These are phyloP conservation scores for Speoplatyrhinus poulsoni DNA, from an alignment of 2,113 vertebrate species.

Conservation along the genomic window DNA sequence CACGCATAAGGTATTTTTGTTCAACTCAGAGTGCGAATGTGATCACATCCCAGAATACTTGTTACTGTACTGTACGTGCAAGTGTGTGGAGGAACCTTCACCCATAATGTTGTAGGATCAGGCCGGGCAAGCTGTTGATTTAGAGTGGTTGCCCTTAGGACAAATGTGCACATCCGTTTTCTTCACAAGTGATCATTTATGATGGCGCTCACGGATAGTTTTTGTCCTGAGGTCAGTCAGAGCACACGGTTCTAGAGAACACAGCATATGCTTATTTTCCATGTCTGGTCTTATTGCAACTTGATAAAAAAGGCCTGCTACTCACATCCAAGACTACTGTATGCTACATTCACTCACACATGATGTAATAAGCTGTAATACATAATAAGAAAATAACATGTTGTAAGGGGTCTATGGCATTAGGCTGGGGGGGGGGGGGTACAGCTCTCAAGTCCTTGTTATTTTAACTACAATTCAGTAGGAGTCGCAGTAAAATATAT, in stretches of 20 bases:
- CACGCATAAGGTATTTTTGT: slow-evolving; percentile 9
- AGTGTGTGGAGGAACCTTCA: slow-evolving; percentile 25
- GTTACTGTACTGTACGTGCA: slow-evolving; percentile 13
- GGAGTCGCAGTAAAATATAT: neutral
- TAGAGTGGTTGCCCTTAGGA: slow-evolving; percentile 27
- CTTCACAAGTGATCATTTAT: slow-evolving; percentile 38
- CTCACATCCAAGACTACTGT: neutral
- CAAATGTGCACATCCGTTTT: slow-evolving; percentile 24
- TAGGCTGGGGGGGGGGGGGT: neutral
- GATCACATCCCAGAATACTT: slow-evolving; percentile 27
- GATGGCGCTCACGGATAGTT: slow-evolving; percentile 12
- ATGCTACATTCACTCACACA: neutral
- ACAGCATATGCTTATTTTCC: slow-evolving; percentile 6
- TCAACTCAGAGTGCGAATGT: neutral
- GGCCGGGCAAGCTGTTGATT: slow-evolving; percentile 25
- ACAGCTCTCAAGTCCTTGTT: slow-evolving; percentile 13
- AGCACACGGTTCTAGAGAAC: neutral
- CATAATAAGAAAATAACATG: neutral
- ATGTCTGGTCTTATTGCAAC: neutral
- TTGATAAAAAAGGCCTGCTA: neutral
- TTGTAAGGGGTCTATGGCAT: no score
- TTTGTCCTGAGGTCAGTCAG: slow-evolving; percentile 11
- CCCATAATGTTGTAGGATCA: slow-evolving; percentile 33
- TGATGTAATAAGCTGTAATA: neutral
- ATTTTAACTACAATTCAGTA: slow-evolving; percentile 12